Conservation (phyloP, 1,140 invertebrate genomes). For the Drepana arcuata region DNA sequence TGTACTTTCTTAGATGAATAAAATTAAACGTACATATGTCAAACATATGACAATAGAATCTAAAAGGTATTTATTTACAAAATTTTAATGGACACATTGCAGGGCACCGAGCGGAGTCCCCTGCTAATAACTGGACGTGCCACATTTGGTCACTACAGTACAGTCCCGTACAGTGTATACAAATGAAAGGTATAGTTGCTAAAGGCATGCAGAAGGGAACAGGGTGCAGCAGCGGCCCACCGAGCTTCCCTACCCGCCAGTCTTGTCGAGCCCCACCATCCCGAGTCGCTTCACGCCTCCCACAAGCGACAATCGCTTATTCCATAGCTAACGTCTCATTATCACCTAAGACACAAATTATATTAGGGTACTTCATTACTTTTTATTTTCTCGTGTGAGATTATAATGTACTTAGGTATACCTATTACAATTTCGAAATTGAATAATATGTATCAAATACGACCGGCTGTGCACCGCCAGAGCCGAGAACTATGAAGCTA, state of each 20-base stretch:
- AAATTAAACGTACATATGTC: constrained; percentile 68
- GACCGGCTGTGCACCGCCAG: constrained; percentile 64
- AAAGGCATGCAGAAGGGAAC: constrained; percentile 29
- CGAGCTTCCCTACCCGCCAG: constrained; percentile 16
- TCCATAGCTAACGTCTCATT: constrained; percentile 58
- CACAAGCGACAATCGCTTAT: constrained; percentile 61
- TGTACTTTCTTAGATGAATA: constrained; percentile 72
- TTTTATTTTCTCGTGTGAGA: constrained; percentile 61
- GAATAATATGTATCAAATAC: constrained; percentile 68
- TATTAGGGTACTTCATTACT: constrained; percentile 61
- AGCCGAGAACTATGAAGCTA: constrained; percentile 60
- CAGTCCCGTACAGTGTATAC: constrained; percentile 19
- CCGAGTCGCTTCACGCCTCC: constrained; percentile 19
- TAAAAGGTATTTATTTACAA: constrained; percentile 66
- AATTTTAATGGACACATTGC: constrained; percentile 40
- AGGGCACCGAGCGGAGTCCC: constrained; percentile 25
- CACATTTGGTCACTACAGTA: constrained; percentile 46
- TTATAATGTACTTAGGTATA: constrained; percentile 67
- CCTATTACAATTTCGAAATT: constrained; percentile 68
- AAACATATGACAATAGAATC: constrained; percentile 70
- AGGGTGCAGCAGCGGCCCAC: constrained; percentile 15
- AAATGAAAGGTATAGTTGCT: constrained; percentile 21
- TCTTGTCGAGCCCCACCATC: constrained; percentile 22
- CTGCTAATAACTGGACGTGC: constrained; percentile 44
- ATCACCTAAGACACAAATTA: constrained; percentile 70